A percentile compares a stretch with the other conserved stretches of the same genome.
Conservation (phyloP, 35 echinoderm and acorn worm genomes). For the Ophiothrix spiculata region DNA sequence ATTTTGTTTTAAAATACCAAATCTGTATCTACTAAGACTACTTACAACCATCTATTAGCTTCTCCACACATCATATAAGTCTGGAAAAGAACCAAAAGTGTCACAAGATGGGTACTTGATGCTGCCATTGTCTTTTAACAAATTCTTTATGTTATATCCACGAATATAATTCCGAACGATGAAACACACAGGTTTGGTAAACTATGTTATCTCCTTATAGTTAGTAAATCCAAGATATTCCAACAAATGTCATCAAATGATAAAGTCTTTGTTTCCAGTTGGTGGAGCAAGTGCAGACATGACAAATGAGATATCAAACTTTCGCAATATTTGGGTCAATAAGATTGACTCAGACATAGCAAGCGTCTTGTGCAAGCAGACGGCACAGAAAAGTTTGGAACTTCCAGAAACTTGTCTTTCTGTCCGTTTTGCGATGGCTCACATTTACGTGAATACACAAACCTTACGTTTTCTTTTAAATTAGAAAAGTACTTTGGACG, state of each 20-base stretch:
- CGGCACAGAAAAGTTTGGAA: not conserved
- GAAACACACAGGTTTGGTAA: too few relatives aligned
- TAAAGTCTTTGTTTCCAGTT: not conserved
- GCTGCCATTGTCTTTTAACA: slow-evolving; percentile 4
- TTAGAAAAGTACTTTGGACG: not conserved
- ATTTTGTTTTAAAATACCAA: too few relatives aligned
- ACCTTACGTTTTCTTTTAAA: not conserved
- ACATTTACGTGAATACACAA: too few relatives aligned
- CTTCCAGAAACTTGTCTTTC: too few relatives aligned
- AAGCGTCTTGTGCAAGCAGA: not conserved
- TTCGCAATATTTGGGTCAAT: not conserved
- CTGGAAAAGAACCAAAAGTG: slow-evolving; percentile 12
- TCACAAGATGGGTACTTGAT: not conserved
- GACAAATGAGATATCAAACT: not conserved
- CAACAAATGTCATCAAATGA: not conserved
- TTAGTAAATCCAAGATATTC: not conserved
- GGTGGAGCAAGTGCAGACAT: not conserved
- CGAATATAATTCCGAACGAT: not conserved
- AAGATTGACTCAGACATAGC: not conserved
- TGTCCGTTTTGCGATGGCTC: too few relatives aligned
- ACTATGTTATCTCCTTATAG: not conserved
- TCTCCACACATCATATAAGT: slow-evolving; percentile 24
- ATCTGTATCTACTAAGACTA: too few relatives aligned
- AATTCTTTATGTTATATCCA: not conserved
- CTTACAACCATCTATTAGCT: slow-evolving; percentile 42